Base-by-base conservation (phyloP, 2,888 invertebrate genomes). In the Clitarchus hookeri region DNA sequence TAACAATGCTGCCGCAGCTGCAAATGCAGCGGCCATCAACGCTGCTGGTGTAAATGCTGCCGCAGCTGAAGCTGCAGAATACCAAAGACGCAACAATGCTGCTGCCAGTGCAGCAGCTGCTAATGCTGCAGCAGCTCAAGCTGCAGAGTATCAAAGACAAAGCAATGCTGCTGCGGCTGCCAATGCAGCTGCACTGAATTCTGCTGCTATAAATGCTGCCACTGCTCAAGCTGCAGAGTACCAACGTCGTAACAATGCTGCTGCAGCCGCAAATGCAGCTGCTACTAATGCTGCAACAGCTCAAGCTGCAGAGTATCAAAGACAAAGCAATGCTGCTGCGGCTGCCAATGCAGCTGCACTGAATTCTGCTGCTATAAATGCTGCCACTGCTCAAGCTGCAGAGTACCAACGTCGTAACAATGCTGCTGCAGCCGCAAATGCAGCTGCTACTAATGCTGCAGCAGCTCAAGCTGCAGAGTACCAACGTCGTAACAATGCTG, bases 401-500 rank as follows among this genome's bases (percentile, higher is more conserved):
- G 65, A 65, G 3, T 65, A 65, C 65, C 65, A 65, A 65, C 65
- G 65, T 3, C n/a, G 0, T 0, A 65, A 65, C 65, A 65, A 65
- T 23, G 65, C 23, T 65, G 65, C 65, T 65, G 65, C 65, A 6
- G 65, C 65, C 16, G 65, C 65, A 6, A 65, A 23, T 65, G 65
- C 65, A 16, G 65, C 65, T 65, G 65, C 65, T 65, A 23, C 65
- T 0, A 65, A 65, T 23, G 65, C 44, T 27, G 85, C 19, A 36
- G n/a, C 82, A 25, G 85, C 84, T 16, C 48, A 84, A 44, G 85
- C 36, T 83, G 19, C 85, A 44, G 84, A 13, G 44, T 27, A 44
- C 53, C 65, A 65, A 65, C 19, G 65, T 23, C 65, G n/a, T 23
- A 65, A 65, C 65, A 65, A 65, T 19, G 65, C 65, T 65, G 65